Evolutionary conservation across 2,113 vertebrate species (phyloP), one percentile per base, ranked within the genome.

Genomic region (Bolborhynchus lineola): DNA sequence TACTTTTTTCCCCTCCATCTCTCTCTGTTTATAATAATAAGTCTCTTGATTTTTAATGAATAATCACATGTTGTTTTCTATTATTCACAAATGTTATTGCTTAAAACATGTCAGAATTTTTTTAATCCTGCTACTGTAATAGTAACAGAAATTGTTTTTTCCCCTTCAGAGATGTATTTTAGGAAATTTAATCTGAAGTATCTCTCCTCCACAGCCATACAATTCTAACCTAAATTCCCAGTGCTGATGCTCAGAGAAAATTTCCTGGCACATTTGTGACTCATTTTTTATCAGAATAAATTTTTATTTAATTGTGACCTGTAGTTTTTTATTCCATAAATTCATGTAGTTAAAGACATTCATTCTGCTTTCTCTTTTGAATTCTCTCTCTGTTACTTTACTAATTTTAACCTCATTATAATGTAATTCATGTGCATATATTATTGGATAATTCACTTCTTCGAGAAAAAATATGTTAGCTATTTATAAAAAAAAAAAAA

Each of bases 261-360:
- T 44, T 39, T 93, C 44, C 42, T 70, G 59, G 53, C 12, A 63
- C 16, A 1, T 88, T 87, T 82, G 62, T 63, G 55, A 55, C 44
- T 87, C 23, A 52, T 67, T 87, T 83, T 37, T 72, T 44, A n/a
- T 74, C 68, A 87, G 65, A 92, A 76, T 26, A 71, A 37, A 64
- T 90, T 84, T 92, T 67, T 87, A 92, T 93, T 84, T 84, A 74
- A 84, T 86, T 92, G 69, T 79, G 57, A 93, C 69, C 52, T 67
- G 20, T 70, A 91, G 44, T 55, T 95, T 95, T 89, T 70, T 89
- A 77, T 91, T 93, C 87, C 46, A 64, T 49, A 47, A 93, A 70
- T 10, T 74, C 49, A 60, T 82, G 41, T 82, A 86, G 52, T 87
- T 47, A 69, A 74, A 91, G 37, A 60, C 2, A 2, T 72, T 85